Conservation (phyloP, 2,113 vertebrate species). For the Oryzias woworae region DNA sequence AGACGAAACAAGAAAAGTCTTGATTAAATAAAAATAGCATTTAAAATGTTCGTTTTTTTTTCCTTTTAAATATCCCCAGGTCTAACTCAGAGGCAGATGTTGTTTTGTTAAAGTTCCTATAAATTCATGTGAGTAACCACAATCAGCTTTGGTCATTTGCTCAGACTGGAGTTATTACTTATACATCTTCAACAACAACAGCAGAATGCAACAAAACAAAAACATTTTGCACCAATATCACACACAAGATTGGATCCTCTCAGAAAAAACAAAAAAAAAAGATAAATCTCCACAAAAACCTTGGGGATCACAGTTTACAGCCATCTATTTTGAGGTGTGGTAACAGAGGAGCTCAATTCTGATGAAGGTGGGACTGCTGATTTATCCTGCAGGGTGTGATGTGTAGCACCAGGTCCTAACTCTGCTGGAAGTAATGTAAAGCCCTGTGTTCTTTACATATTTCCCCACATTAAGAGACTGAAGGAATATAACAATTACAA, state of each 20-base stretch:
- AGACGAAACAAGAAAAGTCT: too few relatives aligned
- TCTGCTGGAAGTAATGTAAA: not conserved
- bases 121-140: too few relatives aligned
- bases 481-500: not conserved
- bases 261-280: not conserved
- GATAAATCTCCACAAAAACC: not conserved
- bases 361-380: not conserved
- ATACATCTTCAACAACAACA: not conserved
- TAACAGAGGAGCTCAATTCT: too few relatives aligned
- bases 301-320: not conserved
- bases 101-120: too few relatives aligned
- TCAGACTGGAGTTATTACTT: too few relatives aligned
- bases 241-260: not conserved
- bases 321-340: not conserved
- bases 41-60: too few relatives aligned
- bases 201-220: not conserved
- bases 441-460: not conserved
- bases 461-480: not conserved
- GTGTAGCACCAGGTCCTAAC: not conserved
- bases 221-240: not conserved
- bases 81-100: too few relatives aligned
- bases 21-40: too few relatives aligned
- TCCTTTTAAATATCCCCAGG: too few relatives aligned
- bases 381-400: not conserved
- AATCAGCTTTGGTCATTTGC: too few relatives aligned